Percentiles rank a stretch among this genome's conserved stretches.
phyloP scores from a whole-genome alignment of 2,888 invertebrate species.

The Platycnemis pennipes region DNA sequence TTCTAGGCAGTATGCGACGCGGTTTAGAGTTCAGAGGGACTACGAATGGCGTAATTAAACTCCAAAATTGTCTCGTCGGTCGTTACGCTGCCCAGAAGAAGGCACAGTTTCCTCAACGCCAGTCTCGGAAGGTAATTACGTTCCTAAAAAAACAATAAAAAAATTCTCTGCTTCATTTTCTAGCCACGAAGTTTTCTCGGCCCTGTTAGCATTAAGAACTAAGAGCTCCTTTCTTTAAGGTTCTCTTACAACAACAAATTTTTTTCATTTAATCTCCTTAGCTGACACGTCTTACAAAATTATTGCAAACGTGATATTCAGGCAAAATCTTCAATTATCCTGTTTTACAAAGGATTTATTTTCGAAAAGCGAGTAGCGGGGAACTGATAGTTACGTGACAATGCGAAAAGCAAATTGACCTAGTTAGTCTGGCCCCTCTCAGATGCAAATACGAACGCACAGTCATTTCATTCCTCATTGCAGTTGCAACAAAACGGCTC shows the following conservation, averaged over 20 bases:
- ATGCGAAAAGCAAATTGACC: too few species aligned
- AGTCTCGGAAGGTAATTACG: background rate
- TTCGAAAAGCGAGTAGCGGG: too few species aligned
- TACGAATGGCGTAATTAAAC: conserved; percentile 32
- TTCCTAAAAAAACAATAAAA: background rate
- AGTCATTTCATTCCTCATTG: too few species aligned
- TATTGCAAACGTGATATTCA: background rate
- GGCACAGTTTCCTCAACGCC: background rate
- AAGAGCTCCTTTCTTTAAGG: background rate
- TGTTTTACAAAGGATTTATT: background rate
- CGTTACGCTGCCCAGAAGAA: background rate
- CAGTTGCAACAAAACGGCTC: too few species aligned
- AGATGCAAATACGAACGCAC: too few species aligned
- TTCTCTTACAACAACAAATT: background rate
- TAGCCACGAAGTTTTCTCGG: background rate
- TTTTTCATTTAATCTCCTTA: background rate
- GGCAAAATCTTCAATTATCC: background rate
- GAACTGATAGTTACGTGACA: too few species aligned
- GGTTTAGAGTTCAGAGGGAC: background rate
- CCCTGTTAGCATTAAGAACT: background rate
- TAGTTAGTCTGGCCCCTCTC: too few species aligned
- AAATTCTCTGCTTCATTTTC: background rate
- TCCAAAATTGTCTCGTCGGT: conserved; percentile 17
- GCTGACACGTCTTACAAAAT: background rate
- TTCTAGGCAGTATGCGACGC: background rate